Conservation (phyloP, 2,113 vertebrate genomes). For the Tenebrosternarchus preto region DNA sequence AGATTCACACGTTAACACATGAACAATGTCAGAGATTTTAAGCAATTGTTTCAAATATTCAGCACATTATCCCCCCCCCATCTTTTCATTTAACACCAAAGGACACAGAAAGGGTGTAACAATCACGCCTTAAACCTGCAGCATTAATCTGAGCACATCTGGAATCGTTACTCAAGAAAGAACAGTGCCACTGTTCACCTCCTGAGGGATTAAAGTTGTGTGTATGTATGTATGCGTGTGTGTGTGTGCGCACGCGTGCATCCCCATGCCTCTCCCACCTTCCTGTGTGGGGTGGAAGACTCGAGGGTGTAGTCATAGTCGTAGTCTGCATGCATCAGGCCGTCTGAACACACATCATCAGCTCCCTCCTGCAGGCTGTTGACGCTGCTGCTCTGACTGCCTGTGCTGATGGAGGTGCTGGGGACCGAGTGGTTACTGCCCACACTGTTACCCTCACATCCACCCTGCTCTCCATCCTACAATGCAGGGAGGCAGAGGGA, state of each 20-base stretch:
- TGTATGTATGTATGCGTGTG: neutral
- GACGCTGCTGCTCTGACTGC: slow-evolving; percentile 96
- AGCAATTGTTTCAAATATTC: no score
- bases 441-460: slow-evolving; percentile 93
- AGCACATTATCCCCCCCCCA: no score
- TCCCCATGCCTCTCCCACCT: slow-evolving; percentile 76
- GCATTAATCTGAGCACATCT: no score
- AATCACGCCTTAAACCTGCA: no score
- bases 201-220: no score
- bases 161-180: no score
- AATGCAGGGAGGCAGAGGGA: neutral
- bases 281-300: slow-evolving; percentile 84
- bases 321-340: slow-evolving; percentile 82
- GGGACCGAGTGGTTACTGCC: slow-evolving; percentile 97
- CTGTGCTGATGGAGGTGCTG: slow-evolving; percentile 93
- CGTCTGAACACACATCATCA: slow-evolving; percentile 90
- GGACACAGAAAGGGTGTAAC: no score
- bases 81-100: no score
- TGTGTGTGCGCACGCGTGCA: slow-evolving; percentile 32
- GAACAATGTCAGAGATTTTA: no score
- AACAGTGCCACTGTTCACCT: no score
- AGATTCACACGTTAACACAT: no score
- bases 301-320: slow-evolving; percentile 83
- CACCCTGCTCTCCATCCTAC: slow-evolving; percentile 91
- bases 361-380: slow-evolving; percentile 97